Evolutionary conservation across 1,140 invertebrate genomes (phyloP), one percentile per base, ranked within the genome.

Genomic region (Chelonus insularis): DNA sequence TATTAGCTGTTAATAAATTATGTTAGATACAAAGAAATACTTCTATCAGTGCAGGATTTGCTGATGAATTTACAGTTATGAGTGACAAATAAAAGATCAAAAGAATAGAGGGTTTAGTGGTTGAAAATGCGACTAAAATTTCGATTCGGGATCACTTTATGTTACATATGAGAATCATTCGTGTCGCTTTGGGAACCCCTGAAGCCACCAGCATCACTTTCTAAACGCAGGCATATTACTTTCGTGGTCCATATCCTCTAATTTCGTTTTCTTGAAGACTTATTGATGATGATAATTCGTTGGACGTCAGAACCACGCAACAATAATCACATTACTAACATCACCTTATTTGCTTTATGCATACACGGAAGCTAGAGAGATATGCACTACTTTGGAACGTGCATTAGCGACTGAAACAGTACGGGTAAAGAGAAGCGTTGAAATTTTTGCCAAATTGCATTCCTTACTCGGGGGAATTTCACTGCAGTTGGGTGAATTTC

Each of bases 251-350:
- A 45, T 14, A 3, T 45, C 41, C 41, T 7, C 9, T 2, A 6
- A 2, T n/a, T n/a, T 41, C 39, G 9, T 23, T 23, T 39, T 41
- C 36, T 23, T 18, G 39, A 12, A 39, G 48, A 32, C 47, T 51
- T 16, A 47, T 59, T 47, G 32, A 51, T 45, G 47, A 51, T 32
- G 57, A 51, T 59, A 59, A 59, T 59, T 59, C 47, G 41, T 48
- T 48, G 41, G 25, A 57, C 56, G 56, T 43, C 41, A 34, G 48
- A 48, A 25, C 56, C 23, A 57, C 41, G 29, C 41, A 23, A 9
- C 45, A 25, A 12, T 57, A 57, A 57, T 57, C 16, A 34, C 34
- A 45, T 51, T 59, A 45, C 36, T 34, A 45, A 47, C 32, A 47
- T 59, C 43, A 59, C 47, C 45, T 59, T 59, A 50, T 34, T 59